These are phyloP conservation scores for Coelopa pilipes DNA, from an alignment of 2,888 invertebrate genomes.

Conservation along the genomic window DNA sequence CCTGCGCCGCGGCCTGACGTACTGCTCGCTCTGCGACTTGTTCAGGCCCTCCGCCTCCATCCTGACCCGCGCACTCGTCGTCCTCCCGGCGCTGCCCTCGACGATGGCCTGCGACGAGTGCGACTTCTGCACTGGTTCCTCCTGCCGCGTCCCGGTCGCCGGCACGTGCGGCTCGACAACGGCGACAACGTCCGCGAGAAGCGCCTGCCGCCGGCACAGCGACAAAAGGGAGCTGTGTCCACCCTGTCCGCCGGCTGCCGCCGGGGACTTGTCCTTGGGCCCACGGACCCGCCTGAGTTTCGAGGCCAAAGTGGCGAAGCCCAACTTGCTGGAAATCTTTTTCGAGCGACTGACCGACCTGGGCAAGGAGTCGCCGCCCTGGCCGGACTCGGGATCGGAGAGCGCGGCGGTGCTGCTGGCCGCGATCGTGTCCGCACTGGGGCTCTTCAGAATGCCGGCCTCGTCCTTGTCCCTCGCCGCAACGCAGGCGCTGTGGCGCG, in stretches of 20 bases:
- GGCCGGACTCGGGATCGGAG: slow-evolving; percentile 60
- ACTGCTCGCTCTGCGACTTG: slow-evolving; percentile 64
- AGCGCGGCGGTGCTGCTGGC: neutral
- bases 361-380: slow-evolving; percentile 70
- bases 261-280: slow-evolving; percentile 53
- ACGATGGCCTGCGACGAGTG: slow-evolving; percentile 58
- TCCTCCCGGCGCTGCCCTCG: neutral
- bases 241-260: slow-evolving; percentile 50
- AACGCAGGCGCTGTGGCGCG: neutral
- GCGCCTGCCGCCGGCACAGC: slow-evolving; percentile 81
- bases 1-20: slow-evolving; percentile 44
- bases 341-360: slow-evolving; percentile 62
- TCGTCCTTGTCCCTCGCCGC: neutral
- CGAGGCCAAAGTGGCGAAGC: slow-evolving; percentile 71
- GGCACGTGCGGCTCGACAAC: slow-evolving; percentile 51
- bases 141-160: slow-evolving; percentile 34
- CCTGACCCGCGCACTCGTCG: slow-evolving; percentile 26
- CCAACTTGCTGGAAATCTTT: slow-evolving; percentile 65
- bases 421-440: neutral
- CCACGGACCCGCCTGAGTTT: slow-evolving; percentile 70
- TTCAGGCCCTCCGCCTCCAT: slow-evolving; percentile 47
- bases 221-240: slow-evolving; percentile 73
- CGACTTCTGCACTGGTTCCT: slow-evolving; percentile 56
- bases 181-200: slow-evolving; percentile 72
- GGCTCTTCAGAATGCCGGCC: too few relatives aligned